These are phyloP conservation scores for Tetrax tetrax DNA, from an alignment of 2,113 vertebrate species.

Conservation along the genomic window DNA sequence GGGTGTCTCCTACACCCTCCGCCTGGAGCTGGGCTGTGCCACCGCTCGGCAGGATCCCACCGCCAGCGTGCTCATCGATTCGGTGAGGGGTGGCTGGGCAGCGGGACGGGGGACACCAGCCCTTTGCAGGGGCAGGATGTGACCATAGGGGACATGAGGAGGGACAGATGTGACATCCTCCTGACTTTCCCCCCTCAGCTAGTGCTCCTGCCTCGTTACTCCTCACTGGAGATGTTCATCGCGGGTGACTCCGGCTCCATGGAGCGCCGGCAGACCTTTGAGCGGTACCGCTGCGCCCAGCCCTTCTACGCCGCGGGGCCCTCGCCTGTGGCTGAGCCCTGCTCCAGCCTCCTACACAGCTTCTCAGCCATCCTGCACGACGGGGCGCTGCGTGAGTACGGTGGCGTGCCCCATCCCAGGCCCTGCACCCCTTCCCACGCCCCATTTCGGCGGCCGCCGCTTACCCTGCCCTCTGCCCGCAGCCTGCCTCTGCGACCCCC, in stretches of 20 bases:
- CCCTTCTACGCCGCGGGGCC: slow-evolving; percentile 77
- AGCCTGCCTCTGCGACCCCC: slow-evolving; percentile 92
- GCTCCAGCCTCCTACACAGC: slow-evolving; percentile 86
- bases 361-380: slow-evolving; percentile 88
- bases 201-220: slow-evolving; percentile 86
- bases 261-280: slow-evolving; percentile 82
- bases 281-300: slow-evolving; percentile 89
- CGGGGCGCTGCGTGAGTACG: slow-evolving; percentile 87
- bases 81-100: slow-evolving; percentile 74
- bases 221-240: slow-evolving; percentile 92
- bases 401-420: no score
- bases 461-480: background rate
- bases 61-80: slow-evolving; percentile 85
- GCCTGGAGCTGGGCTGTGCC: slow-evolving; percentile 85
- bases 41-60: slow-evolving; percentile 62
- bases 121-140: background rate
- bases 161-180: background rate
- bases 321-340: slow-evolving; percentile 79
- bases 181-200: slow-evolving; percentile 70
- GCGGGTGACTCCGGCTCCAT: slow-evolving; percentile 81
- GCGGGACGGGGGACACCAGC: background rate
- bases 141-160: fast-evolving
- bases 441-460: fast-evolving
- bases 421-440: background rate
- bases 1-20: slow-evolving; percentile 85